Base-by-base conservation (phyloP, 2,888 invertebrate species). In the Deilephila elpenor region DNA sequence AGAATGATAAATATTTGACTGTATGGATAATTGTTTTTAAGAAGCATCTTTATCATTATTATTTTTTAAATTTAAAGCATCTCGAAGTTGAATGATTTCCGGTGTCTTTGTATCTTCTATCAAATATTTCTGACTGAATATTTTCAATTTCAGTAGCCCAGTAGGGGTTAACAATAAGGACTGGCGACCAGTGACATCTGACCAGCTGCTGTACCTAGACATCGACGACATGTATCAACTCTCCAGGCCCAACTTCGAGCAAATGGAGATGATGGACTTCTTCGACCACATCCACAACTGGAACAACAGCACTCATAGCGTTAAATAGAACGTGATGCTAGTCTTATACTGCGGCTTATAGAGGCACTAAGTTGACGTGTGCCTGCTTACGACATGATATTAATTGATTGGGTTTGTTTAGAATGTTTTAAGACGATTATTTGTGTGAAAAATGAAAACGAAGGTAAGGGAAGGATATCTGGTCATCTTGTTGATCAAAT, bases 71-170 rank as follows among this genome's bases (percentile, higher is more conserved):
- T 44, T 11, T 11, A 44, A 11, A 44, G 44, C 44, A 44, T 44
- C 44, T 44, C 14, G 14, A 44, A 44, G 2, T 44, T 0, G 44
- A 14, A 1, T 14, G 3, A 44, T 44, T 44, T 14, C 14, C 11
- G 44, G 44, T 44, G 14, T 56, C 56, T 56, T 56, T 3, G 17
- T n/a, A 44, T 44, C 44, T 6, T 25, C 5, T 3, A 34, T 14
- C 19, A 62, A 44, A 44, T 73, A 70, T 25, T 32, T 14, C 2
- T 56, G 53, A 44, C 34, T 11, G 59, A 17, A 53, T 25, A 5
- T 60, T 17, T 11, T 56, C 19, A 20, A 29, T 89, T 89, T 0
- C 83, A 92, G 92, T 62, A 79, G 87, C 29, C 92, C 91, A 34
- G 82, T 83, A 11, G 86, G 85, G 77, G 78, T 79, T n/a, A 72